Evolutionary conservation across 2,888 invertebrate species (phyloP).

Genomic region (Eumerus sabulonum): DNA sequence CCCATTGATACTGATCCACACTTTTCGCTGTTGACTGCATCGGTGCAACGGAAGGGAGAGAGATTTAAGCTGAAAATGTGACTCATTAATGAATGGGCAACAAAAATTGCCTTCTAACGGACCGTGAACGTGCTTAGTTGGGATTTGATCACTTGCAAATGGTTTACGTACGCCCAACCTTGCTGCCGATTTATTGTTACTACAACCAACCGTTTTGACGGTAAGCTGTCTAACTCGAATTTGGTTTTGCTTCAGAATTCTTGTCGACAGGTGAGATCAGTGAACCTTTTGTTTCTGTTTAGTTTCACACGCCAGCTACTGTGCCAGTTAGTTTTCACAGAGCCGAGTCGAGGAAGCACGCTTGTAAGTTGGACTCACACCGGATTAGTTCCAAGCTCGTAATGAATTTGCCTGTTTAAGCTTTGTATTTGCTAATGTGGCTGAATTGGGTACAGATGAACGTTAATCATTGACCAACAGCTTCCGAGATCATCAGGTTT

Average conservation of each 20-base stretch:
- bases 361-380: neutral
- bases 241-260: neutral
- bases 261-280: constrained; percentile 22
- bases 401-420: neutral
- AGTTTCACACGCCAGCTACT: neutral
- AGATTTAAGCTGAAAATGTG: constrained; percentile 26
- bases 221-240: neutral
- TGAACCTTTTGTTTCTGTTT: constrained; percentile 31
- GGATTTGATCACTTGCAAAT: constrained; percentile 47
- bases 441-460: constrained; percentile 37
- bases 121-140: constrained; percentile 33
- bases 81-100: constrained; percentile 38
- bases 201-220: constrained; percentile 8
- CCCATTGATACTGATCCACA: constrained; percentile 11
- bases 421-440: constrained; percentile 34
- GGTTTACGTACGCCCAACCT: constrained; percentile 43
- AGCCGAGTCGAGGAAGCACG: neutral
- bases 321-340: neutral
- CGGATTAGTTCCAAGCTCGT: neutral
- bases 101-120: constrained; percentile 45
- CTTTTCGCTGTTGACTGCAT: neutral
- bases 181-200: neutral
- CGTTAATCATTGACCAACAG: constrained; percentile 42
- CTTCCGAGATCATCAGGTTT: constrained; percentile 13
- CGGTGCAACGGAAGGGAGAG: constrained; percentile 5